A percentile compares a stretch with the other conserved stretches of the same genome.
Conservation (phyloP, 1,140 invertebrate genomes). For the Anastrepha ludens region DNA sequence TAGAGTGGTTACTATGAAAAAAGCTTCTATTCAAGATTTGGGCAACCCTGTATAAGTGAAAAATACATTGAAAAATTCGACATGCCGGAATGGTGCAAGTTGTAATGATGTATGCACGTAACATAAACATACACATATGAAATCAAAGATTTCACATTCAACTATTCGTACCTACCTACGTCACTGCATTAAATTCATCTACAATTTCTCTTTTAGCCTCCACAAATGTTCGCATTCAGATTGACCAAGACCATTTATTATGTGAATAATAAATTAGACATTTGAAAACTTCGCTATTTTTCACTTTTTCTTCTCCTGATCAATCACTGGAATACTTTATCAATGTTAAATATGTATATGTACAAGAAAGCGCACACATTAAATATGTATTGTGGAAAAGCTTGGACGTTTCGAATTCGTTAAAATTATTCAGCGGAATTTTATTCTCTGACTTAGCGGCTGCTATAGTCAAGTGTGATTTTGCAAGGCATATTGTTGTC, state of each 20-base stretch:
- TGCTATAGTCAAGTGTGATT: background rate
- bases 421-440: background rate
- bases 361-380: background rate
- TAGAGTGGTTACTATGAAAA: too few relatives aligned
- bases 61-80: too few relatives aligned
- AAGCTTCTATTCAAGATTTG: too few relatives aligned
- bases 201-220: background rate
- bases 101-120: too few relatives aligned
- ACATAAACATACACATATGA: background rate
- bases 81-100: too few relatives aligned
- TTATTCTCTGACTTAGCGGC: background rate
- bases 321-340: background rate
- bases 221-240: too few relatives aligned
- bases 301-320: conserved; percentile 11
- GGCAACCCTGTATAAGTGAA: too few relatives aligned
- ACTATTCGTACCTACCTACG: background rate
- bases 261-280: conserved; percentile 43
- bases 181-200: conserved; percentile 29
- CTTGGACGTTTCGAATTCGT: background rate
- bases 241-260: conserved; percentile 12
- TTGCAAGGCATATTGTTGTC: too few relatives aligned
- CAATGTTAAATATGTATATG: background rate
- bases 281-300: conserved; percentile 3
- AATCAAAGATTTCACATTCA: background rate
- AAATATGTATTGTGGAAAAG: background rate